Evolutionary conservation across 2,888 invertebrate genomes (phyloP).

Genomic region (Desoria tigrina): DNA sequence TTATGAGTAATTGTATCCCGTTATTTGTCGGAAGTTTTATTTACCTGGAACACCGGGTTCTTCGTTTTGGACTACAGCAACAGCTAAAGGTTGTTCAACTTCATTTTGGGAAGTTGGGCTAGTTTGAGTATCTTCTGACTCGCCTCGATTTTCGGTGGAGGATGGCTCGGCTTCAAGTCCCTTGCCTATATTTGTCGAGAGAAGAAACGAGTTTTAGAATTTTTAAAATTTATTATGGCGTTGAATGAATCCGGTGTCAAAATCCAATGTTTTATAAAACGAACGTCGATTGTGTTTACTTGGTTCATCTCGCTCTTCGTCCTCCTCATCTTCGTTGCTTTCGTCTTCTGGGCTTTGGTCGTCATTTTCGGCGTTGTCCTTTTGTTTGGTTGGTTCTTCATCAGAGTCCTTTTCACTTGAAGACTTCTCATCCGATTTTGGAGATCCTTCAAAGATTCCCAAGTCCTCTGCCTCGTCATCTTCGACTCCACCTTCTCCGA

Average conservation of each 20-base stretch:
- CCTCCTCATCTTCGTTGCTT: constrained; percentile 41
- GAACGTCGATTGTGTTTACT: constrained; percentile 20
- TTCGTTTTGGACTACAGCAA: constrained; percentile 52
- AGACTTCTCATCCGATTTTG: constrained; percentile 48
- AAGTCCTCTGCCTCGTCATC: constrained; percentile 54
- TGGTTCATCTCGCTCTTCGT: constrained; percentile 43
- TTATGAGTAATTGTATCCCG: background rate
- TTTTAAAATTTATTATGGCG: background rate
- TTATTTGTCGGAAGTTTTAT: constrained; percentile 10
- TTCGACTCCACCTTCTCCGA: constrained; percentile 51
- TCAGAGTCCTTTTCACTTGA: constrained; percentile 44
- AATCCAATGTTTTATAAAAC: background rate
- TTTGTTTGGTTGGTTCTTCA: constrained; percentile 38
- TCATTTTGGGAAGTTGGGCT: constrained; percentile 40
- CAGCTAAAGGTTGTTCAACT: constrained; percentile 49
- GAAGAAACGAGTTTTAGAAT: no score
- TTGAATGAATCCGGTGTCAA: constrained; percentile 9
- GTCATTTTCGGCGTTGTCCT: constrained; percentile 43
- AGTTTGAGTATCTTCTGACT: constrained; percentile 44
- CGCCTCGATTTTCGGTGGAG: constrained; percentile 48
- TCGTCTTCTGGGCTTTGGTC: constrained; percentile 48
- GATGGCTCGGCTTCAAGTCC: constrained; percentile 50
- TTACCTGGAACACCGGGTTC: constrained; percentile 44
- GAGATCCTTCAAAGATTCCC: constrained; percentile 48
- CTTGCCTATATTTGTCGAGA: constrained; percentile 17